Evolutionary conservation across 1,140 invertebrate species (phyloP).

Genomic region (Megalopta genalis): DNA sequence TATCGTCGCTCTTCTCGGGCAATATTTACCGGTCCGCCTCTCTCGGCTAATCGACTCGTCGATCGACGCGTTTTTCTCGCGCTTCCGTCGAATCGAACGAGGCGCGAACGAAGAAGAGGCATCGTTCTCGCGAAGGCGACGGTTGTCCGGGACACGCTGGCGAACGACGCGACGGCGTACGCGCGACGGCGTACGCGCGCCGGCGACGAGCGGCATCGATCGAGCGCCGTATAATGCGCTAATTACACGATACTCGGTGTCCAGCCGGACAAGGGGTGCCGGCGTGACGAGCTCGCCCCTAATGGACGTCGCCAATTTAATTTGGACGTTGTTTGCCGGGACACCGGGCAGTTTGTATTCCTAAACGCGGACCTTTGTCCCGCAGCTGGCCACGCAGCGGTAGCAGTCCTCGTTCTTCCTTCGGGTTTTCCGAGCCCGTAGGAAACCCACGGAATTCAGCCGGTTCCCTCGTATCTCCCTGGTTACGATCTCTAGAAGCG

Average conservation of each 20-base stretch:
- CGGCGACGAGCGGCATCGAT: neutral
- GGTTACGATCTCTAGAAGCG: constrained; percentile 46
- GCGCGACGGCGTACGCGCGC: too few species aligned
- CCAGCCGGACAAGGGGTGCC: constrained; percentile 7
- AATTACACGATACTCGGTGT: constrained; percentile 48
- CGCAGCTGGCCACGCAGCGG: constrained; percentile 43
- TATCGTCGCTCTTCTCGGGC: too few species aligned
- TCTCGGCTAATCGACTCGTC: too few species aligned
- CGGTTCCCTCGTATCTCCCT: constrained; percentile 50
- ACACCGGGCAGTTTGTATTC: constrained; percentile 44
- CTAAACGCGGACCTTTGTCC: constrained; percentile 54
- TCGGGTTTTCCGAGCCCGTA: neutral
- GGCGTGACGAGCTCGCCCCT: constrained; percentile 25
- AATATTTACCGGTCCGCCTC: too few species aligned
- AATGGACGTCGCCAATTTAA: constrained; percentile 54
- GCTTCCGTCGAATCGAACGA: too few species aligned
- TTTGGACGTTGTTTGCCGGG: constrained; percentile 43
- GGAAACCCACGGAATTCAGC: constrained; percentile 45
- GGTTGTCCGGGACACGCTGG: too few species aligned
- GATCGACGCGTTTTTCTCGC: too few species aligned
- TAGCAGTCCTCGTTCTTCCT: constrained; percentile 30
- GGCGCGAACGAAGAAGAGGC: too few species aligned
- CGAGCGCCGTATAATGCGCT: constrained; percentile 24
- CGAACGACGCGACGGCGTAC: too few species aligned
- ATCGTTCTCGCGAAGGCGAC: too few species aligned